Base-by-base conservation (phyloP, 2,113 vertebrate genomes). In the Odocoileus hemionus region DNA sequence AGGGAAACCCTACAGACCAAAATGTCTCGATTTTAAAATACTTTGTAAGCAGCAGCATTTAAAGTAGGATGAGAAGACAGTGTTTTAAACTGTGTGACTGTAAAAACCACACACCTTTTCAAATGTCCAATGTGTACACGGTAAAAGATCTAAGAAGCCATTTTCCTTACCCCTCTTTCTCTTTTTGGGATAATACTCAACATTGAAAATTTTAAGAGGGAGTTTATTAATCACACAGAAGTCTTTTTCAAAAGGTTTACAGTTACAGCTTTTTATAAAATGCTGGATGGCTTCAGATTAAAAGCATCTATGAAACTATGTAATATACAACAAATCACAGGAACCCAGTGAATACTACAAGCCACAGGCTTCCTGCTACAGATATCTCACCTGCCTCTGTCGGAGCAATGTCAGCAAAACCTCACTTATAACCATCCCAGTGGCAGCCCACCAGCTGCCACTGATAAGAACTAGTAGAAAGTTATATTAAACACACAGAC, bases 151-250 rank as follows among this genome's bases (percentile, higher is more conserved):
- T 55, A 33, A 1, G 86, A 47, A 3, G 39, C 5, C 43, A n/a
- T 84, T 58, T 58, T 80, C n/a, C 79, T 94, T 79, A 25, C 70
- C 58, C n/a, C 7, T 70, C 30, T 64, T 91, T 61, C 55, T 57
- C n/a, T 1, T 4, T 95, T 86, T 6, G n/a, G 54, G 52, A 60
- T 79, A n/a, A 95, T 79, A 95, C 57, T 21, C 43, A 21, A 87
- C 25, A 61, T 33, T 87, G n/a, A 33, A 85, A 90, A 89, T 74
- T 91, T 97, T 4, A 84, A 96, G 78, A 95, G 52, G 14, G 86
- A 94, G 23, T 82, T 96, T 93, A 93, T 64, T 96, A 85, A 85
- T 74, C 89, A 60, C 36, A 84, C n/a, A 94, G 43, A 74, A 64
- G 25, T 58, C 50, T 96, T 55, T 87, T 96, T 96, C 82, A 7